phyloP scores from a whole-genome alignment of 2,113 vertebrate species.

The Eclectus roratus region DNA sequence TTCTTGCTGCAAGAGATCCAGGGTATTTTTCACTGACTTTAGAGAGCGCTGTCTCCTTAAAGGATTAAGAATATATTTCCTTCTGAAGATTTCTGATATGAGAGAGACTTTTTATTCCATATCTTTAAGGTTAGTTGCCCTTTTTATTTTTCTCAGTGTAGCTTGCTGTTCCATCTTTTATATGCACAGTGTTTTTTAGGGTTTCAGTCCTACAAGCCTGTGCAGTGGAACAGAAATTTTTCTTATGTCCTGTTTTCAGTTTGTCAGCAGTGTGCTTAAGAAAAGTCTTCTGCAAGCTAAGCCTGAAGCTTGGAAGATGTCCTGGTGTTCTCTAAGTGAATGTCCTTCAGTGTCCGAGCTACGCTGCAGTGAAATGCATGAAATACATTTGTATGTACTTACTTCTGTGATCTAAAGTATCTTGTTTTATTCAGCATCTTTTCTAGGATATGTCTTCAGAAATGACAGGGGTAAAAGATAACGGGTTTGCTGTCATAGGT shows the following conservation, averaged over 20 bases:
- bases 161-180: not conserved
- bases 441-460: not conserved
- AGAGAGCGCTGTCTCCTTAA: not conserved
- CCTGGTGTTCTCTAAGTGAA: not conserved
- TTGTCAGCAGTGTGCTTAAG: not conserved
- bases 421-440: not conserved
- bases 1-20: not conserved
- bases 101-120: conserved; percentile 5
- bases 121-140: conserved; percentile 38
- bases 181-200: not conserved
- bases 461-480: not conserved
- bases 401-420: not conserved
- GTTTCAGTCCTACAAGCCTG: not conserved
- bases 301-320: conserved; percentile 4
- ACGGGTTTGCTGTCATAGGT: not conserved
- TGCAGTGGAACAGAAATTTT: conserved; percentile 28
- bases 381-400: not conserved
- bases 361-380: not conserved
- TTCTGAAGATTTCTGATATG: not conserved
- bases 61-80: not conserved
- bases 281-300: conserved; percentile 19
- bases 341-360: not conserved
- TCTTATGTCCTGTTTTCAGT: conserved; percentile 18
- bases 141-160: conserved; percentile 41
- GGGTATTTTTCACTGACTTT: not conserved